Conservation (phyloP, 2,113 vertebrate genomes). For the Salvelinus namaycush region DNA sequence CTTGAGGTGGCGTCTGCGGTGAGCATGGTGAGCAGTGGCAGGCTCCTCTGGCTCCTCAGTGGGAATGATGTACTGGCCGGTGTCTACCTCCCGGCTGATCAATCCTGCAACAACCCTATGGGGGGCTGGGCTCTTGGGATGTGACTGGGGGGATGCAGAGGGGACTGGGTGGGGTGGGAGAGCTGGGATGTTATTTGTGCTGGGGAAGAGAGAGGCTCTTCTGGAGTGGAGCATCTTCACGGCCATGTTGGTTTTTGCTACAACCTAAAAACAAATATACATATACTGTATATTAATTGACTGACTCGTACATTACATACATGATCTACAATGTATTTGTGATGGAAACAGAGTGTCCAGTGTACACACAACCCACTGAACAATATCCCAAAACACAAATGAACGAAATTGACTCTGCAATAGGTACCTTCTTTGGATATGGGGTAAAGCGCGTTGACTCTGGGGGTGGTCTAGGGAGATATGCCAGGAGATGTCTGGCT, state of each 20-base stretch:
- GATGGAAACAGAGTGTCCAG: not conserved
- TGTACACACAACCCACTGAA: not conserved
- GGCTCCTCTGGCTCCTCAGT: slow-evolving; percentile 1
- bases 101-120: not conserved
- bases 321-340: not conserved
- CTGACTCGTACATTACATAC: not conserved
- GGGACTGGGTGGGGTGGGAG: not conserved
- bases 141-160: not conserved
- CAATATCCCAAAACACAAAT: not conserved
- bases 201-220: slow-evolving; percentile 18
- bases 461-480: slow-evolving; percentile 67
- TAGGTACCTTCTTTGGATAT: slow-evolving; percentile 68
- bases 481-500: slow-evolving; percentile 74
- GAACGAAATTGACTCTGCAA: not conserved
- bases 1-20: slow-evolving; percentile 45
- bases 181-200: slow-evolving; percentile 30
- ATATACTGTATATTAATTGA: not conserved
- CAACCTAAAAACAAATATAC: slow-evolving; percentile 13
- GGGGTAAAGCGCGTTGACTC: slow-evolving; percentile 56
- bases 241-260: slow-evolving; percentile 32
- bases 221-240: slow-evolving; percentile 32
- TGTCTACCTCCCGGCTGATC: not conserved
- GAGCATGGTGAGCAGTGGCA: slow-evolving; percentile 12
- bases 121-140: slow-evolving; percentile 1
- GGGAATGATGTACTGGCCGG: slow-evolving; percentile 6